Conservation (phyloP, 2,113 vertebrate genomes). For the Notarius quadriscutis region DNA sequence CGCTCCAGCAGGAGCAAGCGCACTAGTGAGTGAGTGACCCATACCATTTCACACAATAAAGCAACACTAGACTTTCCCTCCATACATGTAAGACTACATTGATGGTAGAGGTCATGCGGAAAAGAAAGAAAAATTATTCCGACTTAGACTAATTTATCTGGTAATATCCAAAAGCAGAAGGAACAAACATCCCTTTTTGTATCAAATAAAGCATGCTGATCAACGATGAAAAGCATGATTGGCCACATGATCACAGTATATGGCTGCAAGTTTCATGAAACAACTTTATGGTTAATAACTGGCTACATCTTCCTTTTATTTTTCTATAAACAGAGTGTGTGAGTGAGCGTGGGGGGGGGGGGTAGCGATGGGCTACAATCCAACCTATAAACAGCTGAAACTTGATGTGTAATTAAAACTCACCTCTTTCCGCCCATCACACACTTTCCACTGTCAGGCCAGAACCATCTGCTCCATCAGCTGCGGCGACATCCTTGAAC, state of each 20-base stretch:
- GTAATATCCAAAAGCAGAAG: neutral
- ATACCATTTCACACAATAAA: too few relatives aligned
- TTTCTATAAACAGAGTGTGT: neutral
- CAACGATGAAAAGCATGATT: neutral
- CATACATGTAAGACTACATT: too few relatives aligned
- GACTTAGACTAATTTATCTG: neutral
- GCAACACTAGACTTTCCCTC: too few relatives aligned
- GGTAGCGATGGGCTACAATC: neutral
- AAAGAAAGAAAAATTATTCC: neutral
- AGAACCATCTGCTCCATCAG: slow-evolving; percentile 40
- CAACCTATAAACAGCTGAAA: slow-evolving; percentile 8
- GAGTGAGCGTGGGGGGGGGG: neutral
- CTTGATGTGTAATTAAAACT: slow-evolving; percentile 45
- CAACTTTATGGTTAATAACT: neutral
- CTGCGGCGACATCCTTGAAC: neutral
- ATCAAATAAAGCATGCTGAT: neutral
- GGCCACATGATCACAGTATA: neutral
- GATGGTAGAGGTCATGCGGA: too few relatives aligned
- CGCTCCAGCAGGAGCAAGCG: too few relatives aligned
- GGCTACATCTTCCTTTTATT: neutral
- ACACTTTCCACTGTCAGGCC: slow-evolving; percentile 22
- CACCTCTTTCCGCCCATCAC: slow-evolving; percentile 39
- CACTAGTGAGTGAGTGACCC: too few relatives aligned
- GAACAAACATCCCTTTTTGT: too few relatives aligned
- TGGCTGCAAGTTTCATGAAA: neutral